Base-by-base conservation (phyloP, 2,888 invertebrate genomes). In the Bellardia bayeri region DNA sequence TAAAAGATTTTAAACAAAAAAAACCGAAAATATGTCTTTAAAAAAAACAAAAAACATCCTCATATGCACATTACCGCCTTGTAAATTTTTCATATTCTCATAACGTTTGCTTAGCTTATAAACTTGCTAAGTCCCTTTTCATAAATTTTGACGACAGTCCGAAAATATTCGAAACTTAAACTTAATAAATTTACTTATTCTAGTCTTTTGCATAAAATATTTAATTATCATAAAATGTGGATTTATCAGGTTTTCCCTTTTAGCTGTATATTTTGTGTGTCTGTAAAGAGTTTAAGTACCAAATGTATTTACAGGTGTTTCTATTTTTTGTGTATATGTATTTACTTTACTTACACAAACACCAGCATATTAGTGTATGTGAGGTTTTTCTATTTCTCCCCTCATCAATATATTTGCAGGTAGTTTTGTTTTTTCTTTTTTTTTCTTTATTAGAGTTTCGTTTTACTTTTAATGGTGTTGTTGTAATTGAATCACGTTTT, bases 401-500 rank as follows among this genome's bases (percentile, higher is more conserved):
- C 37, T 56, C 42, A n/a, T 45, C 58, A 11, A 56, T 51, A 37
- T 30, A 23, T 8, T 40, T 23, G 13, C 23, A 16, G 8, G 9
- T 23, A 23, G 23, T 23, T 23, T 23, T 23, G 5, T 66, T 66
- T 45, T 40, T 56, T 56, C 76, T 61, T 11, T 81, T 61, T 11
- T 81, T 30, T 64, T 37, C 51, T 58, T 40, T 56, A 23, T 23
- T 23, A 23, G 23, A 23, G 49, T 63, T 37, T 56, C 6, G 66
- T 64, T 56, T 76, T 76, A 49, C 42, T 82, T 72, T 86, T 86
- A 75, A 76, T 82, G 49, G 90, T 91, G 91, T 90, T 91, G 91
- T 92, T 90, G 92, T 93, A 92, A 93, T 93, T 92, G 93, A 93
- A 93, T 93, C 93, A 93, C 93, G 93, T 93, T 92, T 92, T 92